Conservation (phyloP, 2,888 invertebrate species). For the Drosophila putrida region DNA sequence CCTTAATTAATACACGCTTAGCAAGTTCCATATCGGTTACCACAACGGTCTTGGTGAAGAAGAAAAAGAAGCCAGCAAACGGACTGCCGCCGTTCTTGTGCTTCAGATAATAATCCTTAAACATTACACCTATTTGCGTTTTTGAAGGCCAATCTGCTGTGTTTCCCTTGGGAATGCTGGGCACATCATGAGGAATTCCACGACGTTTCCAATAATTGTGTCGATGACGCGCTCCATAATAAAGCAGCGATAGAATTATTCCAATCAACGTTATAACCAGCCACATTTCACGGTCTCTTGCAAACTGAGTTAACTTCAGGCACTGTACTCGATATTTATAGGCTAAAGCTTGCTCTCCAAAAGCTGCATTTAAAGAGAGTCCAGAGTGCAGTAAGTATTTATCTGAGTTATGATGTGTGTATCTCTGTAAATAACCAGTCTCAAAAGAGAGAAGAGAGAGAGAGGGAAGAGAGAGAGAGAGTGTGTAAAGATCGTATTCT, state of each 20-base stretch:
- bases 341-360: slow-evolving; percentile 31
- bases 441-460: too few species aligned
- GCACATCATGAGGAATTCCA: slow-evolving; percentile 67
- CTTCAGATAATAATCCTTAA: slow-evolving; percentile 59
- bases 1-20: slow-evolving; percentile 76
- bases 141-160: slow-evolving; percentile 56
- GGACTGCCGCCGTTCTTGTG: slow-evolving; percentile 56
- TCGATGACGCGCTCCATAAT: slow-evolving; percentile 47
- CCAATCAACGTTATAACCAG: slow-evolving; percentile 52
- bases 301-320: slow-evolving; percentile 33
- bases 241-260: slow-evolving; percentile 42
- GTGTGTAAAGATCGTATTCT: background rate
- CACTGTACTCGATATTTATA: slow-evolving; percentile 27
- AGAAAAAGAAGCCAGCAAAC: slow-evolving; percentile 74
- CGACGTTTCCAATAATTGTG: slow-evolving; percentile 71
- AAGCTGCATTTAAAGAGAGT: slow-evolving; percentile 4
- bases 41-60: slow-evolving; percentile 59
- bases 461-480: too few species aligned
- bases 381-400: background rate
- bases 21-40: slow-evolving; percentile 73
- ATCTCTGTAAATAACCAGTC: background rate
- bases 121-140: slow-evolving; percentile 47
- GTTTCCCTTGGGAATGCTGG: slow-evolving; percentile 67
- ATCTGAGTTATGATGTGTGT: background rate
- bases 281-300: slow-evolving; percentile 42